phyloP scores from a whole-genome alignment of 2,888 invertebrate species.

The Rutpela maculata region DNA sequence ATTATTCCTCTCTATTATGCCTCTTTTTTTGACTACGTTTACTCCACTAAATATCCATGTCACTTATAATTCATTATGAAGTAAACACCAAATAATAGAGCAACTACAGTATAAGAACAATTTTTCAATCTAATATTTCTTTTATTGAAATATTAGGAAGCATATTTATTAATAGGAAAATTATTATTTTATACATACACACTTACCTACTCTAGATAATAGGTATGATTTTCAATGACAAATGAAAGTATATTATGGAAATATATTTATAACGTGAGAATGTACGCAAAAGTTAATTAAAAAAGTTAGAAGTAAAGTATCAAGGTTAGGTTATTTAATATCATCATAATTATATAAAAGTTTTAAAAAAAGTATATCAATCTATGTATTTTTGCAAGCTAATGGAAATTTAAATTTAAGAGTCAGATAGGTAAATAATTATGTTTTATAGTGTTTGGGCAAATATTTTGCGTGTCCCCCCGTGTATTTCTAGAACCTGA shows the following conservation, averaged over 20 bases:
- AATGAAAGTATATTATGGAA: neutral
- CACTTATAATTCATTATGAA: no score
- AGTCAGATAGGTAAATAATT: neutral
- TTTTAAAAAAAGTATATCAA: neutral
- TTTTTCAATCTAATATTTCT: no score
- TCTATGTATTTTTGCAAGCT: neutral
- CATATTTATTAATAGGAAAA: neutral
- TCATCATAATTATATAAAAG: neutral
- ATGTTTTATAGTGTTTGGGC: neutral
- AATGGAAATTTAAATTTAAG: neutral
- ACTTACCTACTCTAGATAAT: neutral
- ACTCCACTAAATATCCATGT: no score
- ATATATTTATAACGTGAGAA: slow-evolving; percentile 7
- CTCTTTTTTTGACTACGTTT: no score
- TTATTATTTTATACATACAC: neutral
- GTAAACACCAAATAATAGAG: no score
- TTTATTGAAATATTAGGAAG: neutral
- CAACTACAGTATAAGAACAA: no score
- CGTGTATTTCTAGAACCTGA: no score
- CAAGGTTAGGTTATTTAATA: neutral
- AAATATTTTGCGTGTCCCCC: no score
- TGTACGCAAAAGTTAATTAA: neutral
- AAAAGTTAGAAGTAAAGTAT: neutral
- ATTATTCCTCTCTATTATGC: no score
- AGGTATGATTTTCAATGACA: neutral